Evolutionary conservation across 2,888 invertebrate species (phyloP).

Genomic region (Leptinotarsa juncta): DNA sequence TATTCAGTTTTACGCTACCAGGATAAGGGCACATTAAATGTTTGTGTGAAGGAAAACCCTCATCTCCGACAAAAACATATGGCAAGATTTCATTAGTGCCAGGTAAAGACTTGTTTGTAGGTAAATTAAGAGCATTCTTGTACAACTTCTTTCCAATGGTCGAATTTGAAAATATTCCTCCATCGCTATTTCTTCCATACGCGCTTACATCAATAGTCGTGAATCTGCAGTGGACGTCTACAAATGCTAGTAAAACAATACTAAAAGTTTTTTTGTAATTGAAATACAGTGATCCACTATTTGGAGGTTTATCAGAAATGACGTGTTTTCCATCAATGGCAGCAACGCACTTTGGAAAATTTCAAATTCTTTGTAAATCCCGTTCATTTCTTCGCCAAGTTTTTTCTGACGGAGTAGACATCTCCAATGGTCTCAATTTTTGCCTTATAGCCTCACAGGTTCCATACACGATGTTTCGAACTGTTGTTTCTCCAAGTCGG

Average conservation of each 20-base stretch:
- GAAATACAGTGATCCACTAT: slow-evolving; percentile 19
- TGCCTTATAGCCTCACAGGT: slow-evolving; percentile 3
- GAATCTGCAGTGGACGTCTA: slow-evolving; percentile 27
- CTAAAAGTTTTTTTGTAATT: slow-evolving; percentile 35
- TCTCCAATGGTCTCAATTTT: slow-evolving; percentile 1
- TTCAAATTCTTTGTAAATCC: slow-evolving; percentile 8
- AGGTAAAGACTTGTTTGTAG: slow-evolving; percentile 2
- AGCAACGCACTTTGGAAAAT: slow-evolving; percentile 17
- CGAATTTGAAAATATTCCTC: slow-evolving; percentile 8
- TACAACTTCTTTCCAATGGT: neutral
- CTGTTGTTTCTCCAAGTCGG: slow-evolving; percentile 25
- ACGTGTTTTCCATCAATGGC: slow-evolving; percentile 19
- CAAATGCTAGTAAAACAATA: slow-evolving; percentile 43
- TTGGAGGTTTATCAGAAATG: slow-evolving; percentile 2
- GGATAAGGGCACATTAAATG: slow-evolving; percentile 31
- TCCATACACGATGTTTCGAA: slow-evolving; percentile 9
- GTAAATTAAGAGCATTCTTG: neutral
- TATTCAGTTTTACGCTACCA: neutral
- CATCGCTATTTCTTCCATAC: slow-evolving; percentile 8
- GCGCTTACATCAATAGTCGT: slow-evolving; percentile 7
- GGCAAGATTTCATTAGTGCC: neutral
- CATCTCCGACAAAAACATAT: slow-evolving; percentile 4
- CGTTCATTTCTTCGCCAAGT: neutral
- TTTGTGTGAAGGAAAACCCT: slow-evolving; percentile 20
- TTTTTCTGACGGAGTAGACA: slow-evolving; percentile 8